Base-by-base conservation (phyloP, 2,888 invertebrate genomes). In the Rhagium mordax region DNA sequence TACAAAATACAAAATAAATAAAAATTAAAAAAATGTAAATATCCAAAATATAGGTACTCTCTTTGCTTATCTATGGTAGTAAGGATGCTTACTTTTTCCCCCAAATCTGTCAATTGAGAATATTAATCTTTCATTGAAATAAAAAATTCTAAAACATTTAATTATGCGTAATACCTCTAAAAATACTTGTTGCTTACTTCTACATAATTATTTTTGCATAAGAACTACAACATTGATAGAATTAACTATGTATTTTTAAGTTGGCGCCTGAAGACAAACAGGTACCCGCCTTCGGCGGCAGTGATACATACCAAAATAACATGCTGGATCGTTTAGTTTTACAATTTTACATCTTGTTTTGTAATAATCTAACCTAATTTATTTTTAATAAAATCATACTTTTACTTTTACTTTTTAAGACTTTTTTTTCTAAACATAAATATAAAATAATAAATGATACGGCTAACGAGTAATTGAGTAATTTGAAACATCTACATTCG, bases 291-390 rank as follows among this genome's bases (percentile, higher is more conserved):
- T 13, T 41, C 13, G 41, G 41, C 41, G 41, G 41, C 41, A n/a
- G 41, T 41, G 13, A 3, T 41, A n/a, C n/a, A n/a, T 20, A 24
- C 4, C 13, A 24, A 20, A 53, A 53, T 21, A 53, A 53, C 8
- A n/a, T 13, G 10, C 13, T n/a, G 10, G 13, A 3, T 53, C 21
- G 21, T 21, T 53, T 1, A n/a, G 13, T 55, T 1, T 55, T 21
- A 21, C 53, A 55, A 24, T 55, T n/a, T n/a, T 24, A 55, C 21
- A 55, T 55, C 53, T 55, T 55, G 24, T 55, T 21, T 53, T 55
- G 24, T 24, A 21, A 55, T 21, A 13, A n/a, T 24, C 53, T 53
- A 55, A 24, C 21, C 21, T 21, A 55, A 55, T 41, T 41, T 41
- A 41, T n/a, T 15, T 13, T 41, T 55, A 24, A 0, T 24, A 55